Percentiles rank a stretch among this genome's conserved stretches.
phyloP scores from a whole-genome alignment of 2,888 invertebrate species.

The Vesta saturnalis region DNA sequence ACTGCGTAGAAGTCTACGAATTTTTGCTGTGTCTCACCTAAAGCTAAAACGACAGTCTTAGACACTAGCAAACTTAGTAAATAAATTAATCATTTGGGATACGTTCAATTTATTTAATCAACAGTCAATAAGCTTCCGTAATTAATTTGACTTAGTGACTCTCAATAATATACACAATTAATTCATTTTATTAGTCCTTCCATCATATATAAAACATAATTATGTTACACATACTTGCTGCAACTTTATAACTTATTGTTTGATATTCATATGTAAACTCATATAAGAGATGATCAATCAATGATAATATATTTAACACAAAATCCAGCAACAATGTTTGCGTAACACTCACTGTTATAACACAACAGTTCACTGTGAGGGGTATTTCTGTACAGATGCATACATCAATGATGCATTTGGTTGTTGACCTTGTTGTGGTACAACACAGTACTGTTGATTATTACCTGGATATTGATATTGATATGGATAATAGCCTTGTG shows the following conservation, averaged over 20 bases:
- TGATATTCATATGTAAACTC: constrained; percentile 23
- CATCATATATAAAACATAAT: constrained; percentile 30
- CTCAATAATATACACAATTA: constrained; percentile 37
- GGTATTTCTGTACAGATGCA: constrained; percentile 83
- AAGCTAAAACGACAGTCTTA: constrained; percentile 38
- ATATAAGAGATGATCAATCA: constrained; percentile 27
- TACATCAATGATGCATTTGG: constrained; percentile 73
- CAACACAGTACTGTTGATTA: constrained; percentile 62
- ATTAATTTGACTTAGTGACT: constrained; percentile 20
- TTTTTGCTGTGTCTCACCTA: constrained; percentile 37
- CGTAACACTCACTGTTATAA: constrained; percentile 33
- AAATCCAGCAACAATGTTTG: constrained; percentile 34
- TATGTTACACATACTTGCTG: constrained; percentile 43
- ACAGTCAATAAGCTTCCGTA: constrained; percentile 17
- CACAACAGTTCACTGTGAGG: constrained; percentile 76
- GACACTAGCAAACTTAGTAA: constrained; percentile 40
- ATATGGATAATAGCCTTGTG: constrained; percentile 64
- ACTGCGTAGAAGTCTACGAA: constrained; percentile 35
- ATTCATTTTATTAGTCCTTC: constrained; percentile 38
- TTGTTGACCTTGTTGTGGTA: constrained; percentile 62
- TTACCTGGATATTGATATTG: constrained; percentile 67
- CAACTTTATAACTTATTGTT: constrained; percentile 38
- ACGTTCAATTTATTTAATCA: constrained; percentile 37
- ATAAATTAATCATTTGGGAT: constrained; percentile 37
- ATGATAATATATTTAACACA: constrained; percentile 27